Evolutionary conservation across 2,797 vertebrate genomes (phyloP).

Genomic region (Morus bassanus): DNA sequence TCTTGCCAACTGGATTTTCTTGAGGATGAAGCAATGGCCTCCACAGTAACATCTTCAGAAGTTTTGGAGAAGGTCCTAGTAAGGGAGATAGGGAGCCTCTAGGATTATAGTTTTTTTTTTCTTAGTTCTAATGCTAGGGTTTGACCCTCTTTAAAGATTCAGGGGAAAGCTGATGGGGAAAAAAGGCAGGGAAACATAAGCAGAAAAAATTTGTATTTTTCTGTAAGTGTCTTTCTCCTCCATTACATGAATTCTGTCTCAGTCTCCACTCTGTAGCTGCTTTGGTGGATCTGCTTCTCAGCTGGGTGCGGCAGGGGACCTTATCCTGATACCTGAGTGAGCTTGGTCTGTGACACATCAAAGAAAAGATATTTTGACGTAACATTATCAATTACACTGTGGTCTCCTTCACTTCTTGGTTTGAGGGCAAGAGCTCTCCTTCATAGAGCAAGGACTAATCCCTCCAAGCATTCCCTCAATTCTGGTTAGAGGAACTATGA

Average conservation of each 20-base stretch:
- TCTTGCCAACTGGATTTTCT: background rate
- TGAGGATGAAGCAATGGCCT: background rate
- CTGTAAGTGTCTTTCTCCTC: background rate
- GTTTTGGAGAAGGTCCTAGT: background rate
- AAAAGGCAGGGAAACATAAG: background rate
- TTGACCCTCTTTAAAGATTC: background rate
- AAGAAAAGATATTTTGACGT: background rate
- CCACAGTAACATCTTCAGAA: background rate
- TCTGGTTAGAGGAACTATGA: background rate
- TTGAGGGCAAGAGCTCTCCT: background rate
- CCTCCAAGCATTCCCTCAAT: background rate
- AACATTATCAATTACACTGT: background rate
- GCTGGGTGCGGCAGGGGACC: background rate
- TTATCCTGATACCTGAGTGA: background rate
- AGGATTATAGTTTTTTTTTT: background rate
- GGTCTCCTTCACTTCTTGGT: background rate
- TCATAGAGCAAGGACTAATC: background rate
- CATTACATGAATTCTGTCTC: background rate
- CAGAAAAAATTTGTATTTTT: background rate
- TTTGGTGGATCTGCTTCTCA: background rate
- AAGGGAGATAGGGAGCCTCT: background rate
- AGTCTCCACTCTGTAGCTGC: background rate
- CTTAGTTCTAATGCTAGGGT: background rate
- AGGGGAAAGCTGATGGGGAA: background rate
- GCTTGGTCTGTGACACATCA: background rate